These are phyloP conservation scores for Mellivora capensis DNA, from an alignment of 2,113 vertebrate species.

Conservation along the genomic window DNA sequence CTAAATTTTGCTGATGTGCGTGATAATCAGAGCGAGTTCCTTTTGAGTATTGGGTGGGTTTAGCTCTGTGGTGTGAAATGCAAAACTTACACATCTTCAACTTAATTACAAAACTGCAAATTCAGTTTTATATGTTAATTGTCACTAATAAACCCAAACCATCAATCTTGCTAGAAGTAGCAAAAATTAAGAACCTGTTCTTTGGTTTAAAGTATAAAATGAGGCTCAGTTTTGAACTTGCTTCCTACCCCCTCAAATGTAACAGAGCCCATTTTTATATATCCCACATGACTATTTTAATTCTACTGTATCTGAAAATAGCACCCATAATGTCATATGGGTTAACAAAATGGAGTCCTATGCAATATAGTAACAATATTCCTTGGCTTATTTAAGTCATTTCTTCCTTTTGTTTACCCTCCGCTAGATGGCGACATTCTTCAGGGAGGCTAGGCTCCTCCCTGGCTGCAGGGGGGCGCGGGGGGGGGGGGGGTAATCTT, in stretches of 20 bases:
- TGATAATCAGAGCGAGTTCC: background rate
- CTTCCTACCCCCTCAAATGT: background rate
- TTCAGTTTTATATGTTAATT: background rate
- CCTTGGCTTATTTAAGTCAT: background rate
- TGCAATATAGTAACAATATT: background rate
- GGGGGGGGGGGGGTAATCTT: background rate
- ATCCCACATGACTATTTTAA: background rate
- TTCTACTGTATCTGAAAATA: background rate
- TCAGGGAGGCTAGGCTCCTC: background rate
- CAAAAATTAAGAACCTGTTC: background rate
- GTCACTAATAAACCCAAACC: background rate
- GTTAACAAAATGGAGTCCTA: background rate
- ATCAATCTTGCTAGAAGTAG: background rate
- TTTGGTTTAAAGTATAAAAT: background rate
- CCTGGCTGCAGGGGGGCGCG: background rate
- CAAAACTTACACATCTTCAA: background rate
- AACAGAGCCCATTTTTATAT: background rate
- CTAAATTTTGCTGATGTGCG: background rate
- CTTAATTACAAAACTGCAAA: background rate
- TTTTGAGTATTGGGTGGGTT: background rate
- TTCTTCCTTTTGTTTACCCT: background rate
- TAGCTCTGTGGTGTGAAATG: background rate
- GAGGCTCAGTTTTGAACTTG: background rate
- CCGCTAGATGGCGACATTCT: background rate
- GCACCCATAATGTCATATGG: background rate